These are phyloP conservation scores for Andrena bucephala DNA, from an alignment of 2,888 invertebrate genomes.

Conservation along the genomic window DNA sequence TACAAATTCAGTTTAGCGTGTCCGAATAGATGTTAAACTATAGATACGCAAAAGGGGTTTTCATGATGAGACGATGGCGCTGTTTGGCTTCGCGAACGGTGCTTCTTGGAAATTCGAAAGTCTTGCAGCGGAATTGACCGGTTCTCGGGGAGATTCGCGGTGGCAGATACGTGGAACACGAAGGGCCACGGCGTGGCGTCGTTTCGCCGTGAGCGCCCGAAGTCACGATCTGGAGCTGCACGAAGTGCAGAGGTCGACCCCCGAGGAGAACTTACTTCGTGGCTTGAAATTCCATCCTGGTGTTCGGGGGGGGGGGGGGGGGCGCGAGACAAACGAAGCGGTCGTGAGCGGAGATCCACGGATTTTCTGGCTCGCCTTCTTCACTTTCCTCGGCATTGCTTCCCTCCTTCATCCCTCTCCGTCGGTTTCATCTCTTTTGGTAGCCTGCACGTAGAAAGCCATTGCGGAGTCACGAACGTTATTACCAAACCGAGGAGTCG, in stretches of 20 bases:
- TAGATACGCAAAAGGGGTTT: background rate
- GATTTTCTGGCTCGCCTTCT: conserved; percentile 48
- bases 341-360: conserved; percentile 57
- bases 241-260: conserved; percentile 64
- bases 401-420: conserved; percentile 4
- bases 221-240: conserved; percentile 69
- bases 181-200: conserved; percentile 31
- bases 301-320: conserved; percentile 17
- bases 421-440: background rate
- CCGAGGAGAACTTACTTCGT: conserved; percentile 52
- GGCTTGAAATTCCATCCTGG: conserved; percentile 61
- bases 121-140: conserved; percentile 36
- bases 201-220: conserved; percentile 36
- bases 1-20: too few species aligned
- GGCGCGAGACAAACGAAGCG: conserved; percentile 39
- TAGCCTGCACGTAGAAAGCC: conserved; percentile 42
- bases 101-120: conserved; percentile 39
- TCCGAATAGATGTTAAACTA: too few species aligned
- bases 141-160: conserved; percentile 42
- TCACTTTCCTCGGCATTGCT: conserved; percentile 33
- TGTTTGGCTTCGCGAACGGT: conserved; percentile 3
- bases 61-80: background rate
- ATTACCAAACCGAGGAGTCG: conserved; percentile 66
- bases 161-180: conserved; percentile 52
- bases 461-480: conserved; percentile 72